Base-by-base conservation (phyloP, 1,140 invertebrate genomes). In the Gonatopus flavifemur region DNA sequence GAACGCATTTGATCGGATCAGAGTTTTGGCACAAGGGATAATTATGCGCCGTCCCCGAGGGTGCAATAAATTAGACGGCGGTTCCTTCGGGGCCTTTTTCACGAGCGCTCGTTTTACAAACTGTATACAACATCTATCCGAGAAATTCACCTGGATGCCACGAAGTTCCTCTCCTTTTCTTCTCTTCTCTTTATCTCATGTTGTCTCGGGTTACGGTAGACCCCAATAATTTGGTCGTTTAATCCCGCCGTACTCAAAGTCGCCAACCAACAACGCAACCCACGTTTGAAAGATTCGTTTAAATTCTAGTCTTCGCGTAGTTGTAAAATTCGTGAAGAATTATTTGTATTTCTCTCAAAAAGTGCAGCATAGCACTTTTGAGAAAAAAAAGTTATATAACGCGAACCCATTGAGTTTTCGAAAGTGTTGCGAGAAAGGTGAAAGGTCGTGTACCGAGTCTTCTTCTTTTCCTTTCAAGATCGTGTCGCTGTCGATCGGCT, bases 181-280 rank as follows among this genome's bases (percentile, higher is more conserved):
- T 13, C n/a, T 32, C 28, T 18, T 15, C 16, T 10, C n/a, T 12
- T 9, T 15, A 13, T 24, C 22, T 20, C 10, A 49, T 25, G n/a
- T n/a, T n/a, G n/a, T 20, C 25, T 35, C 47, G 22, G 21, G 40
- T 25, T 42, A 13, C 28, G 32, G 51, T 51, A 50, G 53, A 58
- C 57, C 57, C 56, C n/a, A n/a, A 42, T 59, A 59, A 59, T 59
- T 59, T 59, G 46, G 41, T 25, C 51, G 57, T 59, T 59, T 59
- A 59, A 59, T 59, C 42, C 50, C 13, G 15, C 24, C n/a, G n/a
- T n/a, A n/a, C n/a, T 45, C n/a, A n/a, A n/a, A n/a, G n/a, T n/a
- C n/a, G n/a, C n/a, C n/a, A n/a, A n/a, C n/a, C n/a, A n/a, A n/a
- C n/a, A n/a, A n/a, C n/a, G n/a, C n/a, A n/a, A n/a, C n/a, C n/a